Base-by-base conservation (phyloP, 1,140 invertebrate species). In the Aphaenogaster floridana region DNA sequence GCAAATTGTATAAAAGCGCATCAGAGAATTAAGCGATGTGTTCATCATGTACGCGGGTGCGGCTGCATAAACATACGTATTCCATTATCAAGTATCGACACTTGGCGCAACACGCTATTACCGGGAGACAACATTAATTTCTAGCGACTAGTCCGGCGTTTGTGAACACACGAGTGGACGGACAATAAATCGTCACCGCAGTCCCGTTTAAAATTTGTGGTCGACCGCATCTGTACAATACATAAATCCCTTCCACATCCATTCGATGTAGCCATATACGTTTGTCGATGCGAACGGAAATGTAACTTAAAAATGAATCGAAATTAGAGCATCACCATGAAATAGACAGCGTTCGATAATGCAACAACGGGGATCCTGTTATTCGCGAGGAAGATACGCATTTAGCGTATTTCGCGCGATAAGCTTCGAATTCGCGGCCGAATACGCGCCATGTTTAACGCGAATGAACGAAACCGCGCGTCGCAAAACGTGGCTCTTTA, bases 391-490 rank as follows among this genome's bases (percentile, higher is more conserved):
- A 80, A 61, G 39, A 69, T 81, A 80, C 36, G 42, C 15, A 48
- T 72, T 28, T 52, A 45, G 3, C 28, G 59, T 42, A 66, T 79
- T 59, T 61, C 42, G 57, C 28, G 54, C 54, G 64, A 64, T 72
- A 59, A 42, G 61, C 52, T 72, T 8, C 13, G 15, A 36, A 28
- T 28, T 28, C 52, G 61, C 11, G 50, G 66, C 17, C 50, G 48
- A 28, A 3, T 59, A 57, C 52, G 52, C 68, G 66, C 17, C 36
- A 28, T 54, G 68, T 83, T 61, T 50, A 85, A 85, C 80, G 86
- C 79, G 86, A 68, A 89, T 81, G 71, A 88, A 89, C 86, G 85
- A 80, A 87, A 88, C 80, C 59, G 59, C 80, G 80, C 63, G 28
- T 68, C 36, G 72, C 63, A 69, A 78, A 80, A 68, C 63, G 68